These are phyloP conservation scores for Acromyrmex heyeri DNA, from an alignment of 1,140 invertebrate species.

Conservation along the genomic window DNA sequence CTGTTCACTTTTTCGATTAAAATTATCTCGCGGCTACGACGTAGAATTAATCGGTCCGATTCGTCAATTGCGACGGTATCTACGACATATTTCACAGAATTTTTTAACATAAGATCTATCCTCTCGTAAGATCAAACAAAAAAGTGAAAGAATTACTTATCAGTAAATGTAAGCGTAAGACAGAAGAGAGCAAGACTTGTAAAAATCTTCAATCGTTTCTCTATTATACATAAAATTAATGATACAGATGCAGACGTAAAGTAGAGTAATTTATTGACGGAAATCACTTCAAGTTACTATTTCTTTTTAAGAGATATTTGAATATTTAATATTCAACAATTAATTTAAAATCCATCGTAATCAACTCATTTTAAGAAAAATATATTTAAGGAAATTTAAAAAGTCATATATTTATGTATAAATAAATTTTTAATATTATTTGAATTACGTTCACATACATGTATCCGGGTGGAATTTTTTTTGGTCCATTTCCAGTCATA, in stretches of 20 bases:
- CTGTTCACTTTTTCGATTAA: background rate
- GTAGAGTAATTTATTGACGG: conserved; percentile 6
- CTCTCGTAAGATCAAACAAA: conserved; percentile 2
- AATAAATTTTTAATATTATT: background rate
- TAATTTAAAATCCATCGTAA: background rate
- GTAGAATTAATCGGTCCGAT: conserved; percentile 35
- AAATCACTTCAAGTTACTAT: background rate
- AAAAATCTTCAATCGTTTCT: conserved; percentile 34
- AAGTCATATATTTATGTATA: background rate
- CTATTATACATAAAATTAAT: conserved; percentile 36
- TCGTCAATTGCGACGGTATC: conserved; percentile 27
- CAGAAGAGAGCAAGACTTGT: conserved; percentile 56
- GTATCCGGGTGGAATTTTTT: background rate
- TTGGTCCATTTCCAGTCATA: conserved; percentile 29
- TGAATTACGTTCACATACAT: background rate
- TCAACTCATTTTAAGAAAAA: background rate
- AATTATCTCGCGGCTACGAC: conserved; percentile 16
- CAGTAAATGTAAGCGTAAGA: conserved; percentile 39
- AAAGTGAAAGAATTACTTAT: conserved; percentile 28
- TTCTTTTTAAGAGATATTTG: background rate
- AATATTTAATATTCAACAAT: background rate
- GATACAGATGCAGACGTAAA: conserved; percentile 8
- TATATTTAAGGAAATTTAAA: background rate
- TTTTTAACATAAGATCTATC: conserved; percentile 48
- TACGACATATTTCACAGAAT: conserved; percentile 5